A percentile compares a stretch with the other conserved stretches of the same genome.
These are phyloP conservation scores for Pyrrhia umbra DNA, from an alignment of 2,888 invertebrate genomes.

Conservation along the genomic window DNA sequence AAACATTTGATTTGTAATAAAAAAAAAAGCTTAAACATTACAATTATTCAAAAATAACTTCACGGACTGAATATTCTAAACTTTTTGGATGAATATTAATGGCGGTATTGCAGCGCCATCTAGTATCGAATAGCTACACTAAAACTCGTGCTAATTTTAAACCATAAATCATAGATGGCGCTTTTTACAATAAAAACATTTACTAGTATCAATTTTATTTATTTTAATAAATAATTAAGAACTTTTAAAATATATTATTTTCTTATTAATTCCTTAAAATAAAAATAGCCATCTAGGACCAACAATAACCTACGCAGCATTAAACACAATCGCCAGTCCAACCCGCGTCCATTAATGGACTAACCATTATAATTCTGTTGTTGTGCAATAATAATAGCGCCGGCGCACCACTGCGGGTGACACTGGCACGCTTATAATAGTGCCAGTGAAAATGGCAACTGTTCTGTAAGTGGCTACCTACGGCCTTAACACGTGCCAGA, in stretches of 20 bases:
- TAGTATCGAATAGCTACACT: constrained; percentile 37
- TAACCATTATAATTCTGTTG: constrained; percentile 57
- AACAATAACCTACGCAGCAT: background rate
- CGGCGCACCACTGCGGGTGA: constrained; percentile 48
- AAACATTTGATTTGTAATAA: too few relatives aligned
- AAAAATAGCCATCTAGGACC: background rate
- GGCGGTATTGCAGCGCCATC: constrained; percentile 24
- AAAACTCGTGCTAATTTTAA: background rate
- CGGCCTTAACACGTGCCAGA: constrained; percentile 46
- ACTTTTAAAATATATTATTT: too few relatives aligned
- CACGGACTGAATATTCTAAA: too few relatives aligned
- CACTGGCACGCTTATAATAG: constrained; percentile 34
- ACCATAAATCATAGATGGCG: constrained; percentile 27
- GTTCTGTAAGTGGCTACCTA: constrained; percentile 24
- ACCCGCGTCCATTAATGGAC: constrained; percentile 44
- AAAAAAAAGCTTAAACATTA: too few relatives aligned
- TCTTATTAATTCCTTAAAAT: background rate
- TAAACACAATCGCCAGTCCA: constrained; percentile 12
- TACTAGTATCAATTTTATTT: background rate
- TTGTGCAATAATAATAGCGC: constrained; percentile 49
- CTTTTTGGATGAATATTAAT: too few relatives aligned
- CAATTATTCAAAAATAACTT: too few relatives aligned
- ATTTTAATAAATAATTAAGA: background rate
- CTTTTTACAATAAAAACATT: background rate
- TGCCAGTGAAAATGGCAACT: constrained; percentile 40